Evolutionary conservation across 2,113 vertebrate genomes (phyloP).

Genomic region (Heterocephalus glaber): DNA sequence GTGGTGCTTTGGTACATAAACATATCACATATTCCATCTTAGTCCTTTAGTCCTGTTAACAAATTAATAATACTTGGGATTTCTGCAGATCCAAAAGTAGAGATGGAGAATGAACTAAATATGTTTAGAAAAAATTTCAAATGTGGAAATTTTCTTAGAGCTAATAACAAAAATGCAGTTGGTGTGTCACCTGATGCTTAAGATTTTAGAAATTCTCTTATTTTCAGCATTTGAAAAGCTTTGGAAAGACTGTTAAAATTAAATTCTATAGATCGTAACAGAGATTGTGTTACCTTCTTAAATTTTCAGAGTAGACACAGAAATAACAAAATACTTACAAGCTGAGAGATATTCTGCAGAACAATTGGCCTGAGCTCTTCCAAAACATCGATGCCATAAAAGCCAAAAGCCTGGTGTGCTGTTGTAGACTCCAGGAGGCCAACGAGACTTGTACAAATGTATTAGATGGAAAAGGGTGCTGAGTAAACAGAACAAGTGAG

Average conservation of each 20-base stretch:
- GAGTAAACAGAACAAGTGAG: background rate
- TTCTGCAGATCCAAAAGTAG: background rate
- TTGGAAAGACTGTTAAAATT: background rate
- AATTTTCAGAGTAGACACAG: background rate
- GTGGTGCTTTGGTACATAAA: background rate
- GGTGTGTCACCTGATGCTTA: background rate
- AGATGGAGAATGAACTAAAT: background rate
- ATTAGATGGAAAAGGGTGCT: background rate
- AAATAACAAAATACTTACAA: background rate
- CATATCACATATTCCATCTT: background rate
- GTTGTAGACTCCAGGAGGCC: background rate
- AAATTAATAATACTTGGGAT: background rate
- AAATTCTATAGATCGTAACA: background rate
- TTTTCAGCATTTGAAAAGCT: background rate
- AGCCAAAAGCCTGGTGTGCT: background rate
- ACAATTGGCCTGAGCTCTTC: background rate
- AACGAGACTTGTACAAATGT: background rate
- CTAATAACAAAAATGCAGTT: background rate
- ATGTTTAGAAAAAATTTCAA: conserved; percentile 15
- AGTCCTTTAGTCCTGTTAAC: background rate
- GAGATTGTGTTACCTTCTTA: background rate
- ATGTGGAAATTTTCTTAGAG: background rate
- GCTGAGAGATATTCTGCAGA: background rate
- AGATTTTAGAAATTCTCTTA: background rate
- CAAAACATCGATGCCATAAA: background rate